These are phyloP conservation scores for Morelia viridis DNA, from an alignment of 2,797 vertebrate genomes.

Conservation along the genomic window DNA sequence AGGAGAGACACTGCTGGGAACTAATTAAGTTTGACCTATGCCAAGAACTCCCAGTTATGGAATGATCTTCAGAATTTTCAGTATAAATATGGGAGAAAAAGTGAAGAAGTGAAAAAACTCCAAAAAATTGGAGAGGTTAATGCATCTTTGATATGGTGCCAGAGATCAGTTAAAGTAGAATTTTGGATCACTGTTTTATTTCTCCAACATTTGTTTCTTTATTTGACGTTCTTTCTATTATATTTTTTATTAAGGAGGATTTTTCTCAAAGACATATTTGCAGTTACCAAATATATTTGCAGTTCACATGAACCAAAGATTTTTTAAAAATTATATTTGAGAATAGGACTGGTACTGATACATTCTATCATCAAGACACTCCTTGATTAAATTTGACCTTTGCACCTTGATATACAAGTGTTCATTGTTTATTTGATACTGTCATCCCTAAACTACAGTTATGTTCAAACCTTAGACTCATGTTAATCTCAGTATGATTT, in stretches of 20 bases:
- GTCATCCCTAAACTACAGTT: no score
- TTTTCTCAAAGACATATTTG: neutral
- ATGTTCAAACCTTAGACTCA: no score
- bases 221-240: neutral
- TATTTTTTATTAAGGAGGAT: neutral
- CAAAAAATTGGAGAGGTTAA: neutral
- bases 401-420: no score
- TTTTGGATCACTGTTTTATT: neutral
- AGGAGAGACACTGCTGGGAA: slow-evolving; percentile 19
- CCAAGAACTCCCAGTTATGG: neutral
- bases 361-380: no score
- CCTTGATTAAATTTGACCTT: no score
- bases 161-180: neutral
- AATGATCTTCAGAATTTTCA: slow-evolving; percentile 24
- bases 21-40: neutral
- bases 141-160: neutral
- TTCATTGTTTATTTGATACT: no score
- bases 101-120: slow-evolving; percentile 16
- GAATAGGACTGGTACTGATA: no score
- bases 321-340: no score
- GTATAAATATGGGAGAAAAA: slow-evolving; percentile 19
- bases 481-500: no score
- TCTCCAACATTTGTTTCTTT: neutral
- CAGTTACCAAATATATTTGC: neutral
- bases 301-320: no score